Conservation (phyloP, 1,140 invertebrate genomes). For the Platorchestia sp. region DNA sequence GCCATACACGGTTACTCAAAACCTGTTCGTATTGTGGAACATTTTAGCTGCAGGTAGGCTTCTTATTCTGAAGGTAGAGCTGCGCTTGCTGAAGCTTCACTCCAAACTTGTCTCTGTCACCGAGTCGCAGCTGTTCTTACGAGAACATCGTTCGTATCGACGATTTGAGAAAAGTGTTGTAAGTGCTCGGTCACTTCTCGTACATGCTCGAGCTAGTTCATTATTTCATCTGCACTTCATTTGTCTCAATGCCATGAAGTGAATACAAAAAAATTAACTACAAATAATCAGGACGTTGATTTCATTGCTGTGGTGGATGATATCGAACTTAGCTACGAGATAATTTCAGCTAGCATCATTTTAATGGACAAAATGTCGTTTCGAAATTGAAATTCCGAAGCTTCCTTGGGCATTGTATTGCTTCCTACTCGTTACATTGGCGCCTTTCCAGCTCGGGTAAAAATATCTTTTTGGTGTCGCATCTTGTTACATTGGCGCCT, state of each 20-base stretch:
- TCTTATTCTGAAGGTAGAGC: not conserved
- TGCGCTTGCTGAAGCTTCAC: not conserved
- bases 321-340: not conserved
- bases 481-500: too few species aligned
- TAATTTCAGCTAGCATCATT: not conserved
- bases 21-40: not conserved
- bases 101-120: not conserved
- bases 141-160: not conserved
- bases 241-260: not conserved
- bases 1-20: not conserved
- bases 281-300: not conserved
- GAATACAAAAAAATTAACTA: not conserved
- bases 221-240: not conserved
- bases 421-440: too few species aligned
- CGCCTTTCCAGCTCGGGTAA: too few species aligned
- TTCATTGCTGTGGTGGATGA: not conserved
- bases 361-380: not conserved
- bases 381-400: not conserved
- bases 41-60: not conserved
- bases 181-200: not conserved
- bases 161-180: not conserved
- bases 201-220: not conserved
- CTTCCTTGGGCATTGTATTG: not conserved
- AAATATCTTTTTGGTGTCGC: too few species aligned
- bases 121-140: not conserved